Evolutionary conservation across 2,113 vertebrate genomes (phyloP).

Genomic region (Benthochromis sp.): DNA sequence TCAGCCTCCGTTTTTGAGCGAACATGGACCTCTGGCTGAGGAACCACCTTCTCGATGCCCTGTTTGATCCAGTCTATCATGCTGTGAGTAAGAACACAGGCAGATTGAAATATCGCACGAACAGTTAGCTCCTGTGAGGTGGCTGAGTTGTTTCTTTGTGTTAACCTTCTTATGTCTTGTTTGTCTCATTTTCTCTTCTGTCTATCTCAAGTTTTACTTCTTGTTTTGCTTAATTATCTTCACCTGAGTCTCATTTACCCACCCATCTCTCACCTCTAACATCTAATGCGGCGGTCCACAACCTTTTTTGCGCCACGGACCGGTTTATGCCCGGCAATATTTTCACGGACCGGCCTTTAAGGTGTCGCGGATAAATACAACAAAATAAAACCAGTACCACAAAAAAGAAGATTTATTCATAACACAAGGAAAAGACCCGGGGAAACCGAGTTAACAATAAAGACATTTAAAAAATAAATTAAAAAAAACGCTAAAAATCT

Average conservation of each 20-base stretch:
- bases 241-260: neutral
- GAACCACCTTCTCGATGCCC: slow-evolving; percentile 67
- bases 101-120: neutral
- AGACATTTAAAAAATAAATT: neutral
- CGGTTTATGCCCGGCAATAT: fast-evolving
- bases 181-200: neutral
- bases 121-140: neutral
- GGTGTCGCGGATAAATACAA: fast-evolving
- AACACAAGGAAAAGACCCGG: neutral
- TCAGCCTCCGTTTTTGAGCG: slow-evolving; percentile 18
- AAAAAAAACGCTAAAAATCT: neutral
- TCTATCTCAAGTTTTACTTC: neutral
- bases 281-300: fast-evolving
- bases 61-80: slow-evolving; percentile 70
- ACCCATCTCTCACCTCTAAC: neutral
- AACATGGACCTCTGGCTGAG: slow-evolving; percentile 51
- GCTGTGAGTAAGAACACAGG: slow-evolving; percentile 19
- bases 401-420: neutral
- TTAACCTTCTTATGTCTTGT: neutral
- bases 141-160: neutral
- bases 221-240: neutral
- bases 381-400: neutral
- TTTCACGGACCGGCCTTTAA: neutral
- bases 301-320: neutral
- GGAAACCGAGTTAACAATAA: fast-evolving